phyloP scores from a whole-genome alignment of 2,888 invertebrate genomes.

The Mythimna albipuncta region DNA sequence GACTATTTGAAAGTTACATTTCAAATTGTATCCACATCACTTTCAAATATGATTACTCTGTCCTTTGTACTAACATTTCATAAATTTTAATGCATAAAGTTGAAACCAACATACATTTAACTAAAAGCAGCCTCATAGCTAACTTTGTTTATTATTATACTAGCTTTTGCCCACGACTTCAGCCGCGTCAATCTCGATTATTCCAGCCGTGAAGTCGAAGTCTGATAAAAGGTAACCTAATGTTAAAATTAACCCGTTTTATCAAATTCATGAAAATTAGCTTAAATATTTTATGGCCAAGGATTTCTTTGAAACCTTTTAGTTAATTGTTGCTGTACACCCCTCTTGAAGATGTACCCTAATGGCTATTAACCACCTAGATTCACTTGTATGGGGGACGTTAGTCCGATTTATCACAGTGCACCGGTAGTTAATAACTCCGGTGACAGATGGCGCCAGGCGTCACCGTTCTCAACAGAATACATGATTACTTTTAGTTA shows the following conservation, averaged over 20 bases:
- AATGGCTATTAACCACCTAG: slow-evolving; percentile 29
- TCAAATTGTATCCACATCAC: neutral
- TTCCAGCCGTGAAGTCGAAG: no score
- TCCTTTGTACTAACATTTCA: neutral
- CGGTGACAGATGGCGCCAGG: slow-evolving; percentile 48
- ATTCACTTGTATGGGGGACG: slow-evolving; percentile 16
- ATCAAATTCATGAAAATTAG: no score
- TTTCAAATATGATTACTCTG: neutral
- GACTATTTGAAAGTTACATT: neutral
- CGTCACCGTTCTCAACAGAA: slow-evolving; percentile 41
- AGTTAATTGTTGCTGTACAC: slow-evolving; percentile 3
- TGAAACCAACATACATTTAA: neutral
- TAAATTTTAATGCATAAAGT: slow-evolving; percentile 9
- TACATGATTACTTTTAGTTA: slow-evolving; percentile 50
- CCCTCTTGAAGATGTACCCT: slow-evolving; percentile 19
- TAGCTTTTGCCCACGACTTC: no score
- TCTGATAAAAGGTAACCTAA: no score
- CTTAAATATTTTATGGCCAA: no score
- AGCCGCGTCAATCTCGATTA: no score
- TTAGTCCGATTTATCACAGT: slow-evolving; percentile 37
- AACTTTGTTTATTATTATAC: neutral
- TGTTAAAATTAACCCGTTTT: no score
- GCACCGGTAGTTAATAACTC: slow-evolving; percentile 49
- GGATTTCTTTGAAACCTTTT: neutral
- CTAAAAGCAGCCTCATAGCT: neutral